Evolutionary conservation across 2,888 invertebrate species (phyloP).

Genomic region (Plebejus melissa): DNA sequence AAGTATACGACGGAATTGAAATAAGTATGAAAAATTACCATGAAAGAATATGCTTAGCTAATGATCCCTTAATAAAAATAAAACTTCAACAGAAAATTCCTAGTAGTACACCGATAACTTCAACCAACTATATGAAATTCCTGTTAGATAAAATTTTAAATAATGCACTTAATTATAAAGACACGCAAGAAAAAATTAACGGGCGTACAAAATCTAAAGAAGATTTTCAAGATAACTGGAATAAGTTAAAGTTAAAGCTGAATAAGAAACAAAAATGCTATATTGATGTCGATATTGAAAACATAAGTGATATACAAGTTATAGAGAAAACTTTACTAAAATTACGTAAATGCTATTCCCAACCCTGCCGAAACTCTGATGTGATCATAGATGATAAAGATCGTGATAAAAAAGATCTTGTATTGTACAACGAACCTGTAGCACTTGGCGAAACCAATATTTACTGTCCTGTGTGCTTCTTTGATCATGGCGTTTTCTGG

Average conservation of each 20-base stretch:
- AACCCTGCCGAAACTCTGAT: conserved; percentile 47
- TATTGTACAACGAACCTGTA: conserved; percentile 52
- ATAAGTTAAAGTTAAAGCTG: conserved; percentile 60
- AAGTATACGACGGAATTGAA: conserved; percentile 57
- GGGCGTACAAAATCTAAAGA: conserved; percentile 52
- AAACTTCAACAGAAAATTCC: conserved; percentile 45
- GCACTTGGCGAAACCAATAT: conserved; percentile 77
- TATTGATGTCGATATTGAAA: conserved; percentile 68
- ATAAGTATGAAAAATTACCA: conserved; percentile 48
- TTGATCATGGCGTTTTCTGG: conserved; percentile 76
- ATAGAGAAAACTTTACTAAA: conserved; percentile 58
- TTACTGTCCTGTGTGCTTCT: conserved; percentile 82
- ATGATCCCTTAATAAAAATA: conserved; percentile 56
- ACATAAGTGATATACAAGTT: conserved; percentile 59
- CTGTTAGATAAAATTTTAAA: conserved; percentile 45
- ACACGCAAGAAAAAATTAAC: conserved; percentile 37
- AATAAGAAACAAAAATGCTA: conserved; percentile 58
- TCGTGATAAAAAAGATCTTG: conserved; percentile 51
- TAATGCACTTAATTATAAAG: conserved; percentile 30
- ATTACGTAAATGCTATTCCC: conserved; percentile 56
- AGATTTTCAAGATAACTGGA: conserved; percentile 61
- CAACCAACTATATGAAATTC: conserved; percentile 43
- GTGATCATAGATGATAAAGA: conserved; percentile 46
- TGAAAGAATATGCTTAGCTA: conserved; percentile 49
- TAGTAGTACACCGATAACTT: conserved; percentile 32